These are phyloP conservation scores for Andrena dorsata DNA, from an alignment of 2,888 invertebrate genomes.

Conservation along the genomic window DNA sequence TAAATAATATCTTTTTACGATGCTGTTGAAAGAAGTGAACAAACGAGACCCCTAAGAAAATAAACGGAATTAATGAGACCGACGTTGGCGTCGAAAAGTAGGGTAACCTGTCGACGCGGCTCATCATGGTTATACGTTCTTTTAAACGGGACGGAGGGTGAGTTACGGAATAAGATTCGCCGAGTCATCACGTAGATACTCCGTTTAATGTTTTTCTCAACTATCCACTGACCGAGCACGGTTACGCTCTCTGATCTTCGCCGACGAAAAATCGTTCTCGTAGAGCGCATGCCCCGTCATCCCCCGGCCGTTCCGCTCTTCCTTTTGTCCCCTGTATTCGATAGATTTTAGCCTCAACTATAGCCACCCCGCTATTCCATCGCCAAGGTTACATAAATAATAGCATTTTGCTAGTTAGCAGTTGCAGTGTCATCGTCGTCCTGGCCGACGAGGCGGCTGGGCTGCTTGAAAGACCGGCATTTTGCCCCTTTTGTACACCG, in stretches of 20 bases:
- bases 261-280: conserved; percentile 60
- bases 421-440: conserved; percentile 72
- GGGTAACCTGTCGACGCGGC: conserved; percentile 8
- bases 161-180: conserved; percentile 25
- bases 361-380: conserved; percentile 27
- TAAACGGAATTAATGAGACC: neutral
- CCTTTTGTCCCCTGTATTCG: conserved; percentile 52
- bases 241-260: conserved; percentile 52
- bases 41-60: neutral
- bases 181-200: conserved; percentile 60
- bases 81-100: conserved; percentile 9
- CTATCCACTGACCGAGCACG: conserved; percentile 20
- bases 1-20: no score
- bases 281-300: conserved; percentile 52
- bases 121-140: conserved; percentile 21
- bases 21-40: neutral
- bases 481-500: conserved; percentile 1
- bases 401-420: conserved; percentile 79
- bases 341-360: conserved; percentile 52
- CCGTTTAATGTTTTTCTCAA: conserved; percentile 59
- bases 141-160: conserved; percentile 1
- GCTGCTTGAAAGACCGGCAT: conserved; percentile 5
- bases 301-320: conserved; percentile 30
- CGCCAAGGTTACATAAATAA: conserved; percentile 77
- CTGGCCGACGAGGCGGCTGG: conserved; percentile 26